Base-by-base conservation (phyloP, 2,888 invertebrate genomes). In the Dryocosmus kuriphilus region DNA sequence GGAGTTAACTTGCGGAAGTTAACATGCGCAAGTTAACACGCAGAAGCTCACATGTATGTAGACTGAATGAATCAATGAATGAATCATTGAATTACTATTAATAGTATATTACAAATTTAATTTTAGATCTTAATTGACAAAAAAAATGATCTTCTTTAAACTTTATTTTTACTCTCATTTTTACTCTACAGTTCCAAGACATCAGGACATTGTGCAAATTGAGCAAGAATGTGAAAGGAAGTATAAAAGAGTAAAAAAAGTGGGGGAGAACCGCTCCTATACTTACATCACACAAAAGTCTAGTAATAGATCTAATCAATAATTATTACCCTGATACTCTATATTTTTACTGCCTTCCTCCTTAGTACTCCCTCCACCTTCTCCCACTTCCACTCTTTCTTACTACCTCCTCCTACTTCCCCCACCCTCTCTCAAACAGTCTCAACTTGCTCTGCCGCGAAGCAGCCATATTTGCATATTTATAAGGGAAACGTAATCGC, bases 401-500 rank as follows among this genome's bases (percentile, higher is more conserved):
- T 62, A 77, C 77, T 81, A 77, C 81, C 82, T 77, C 81, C 82
- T 75, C 77, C 75, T 76, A 74, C 80, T 79, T 77, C 80, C 81
- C 82, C 79, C 78, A 82, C 84, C 79, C 78, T 83, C 84, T 82
- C 84, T 81, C 81, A n/a, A n/a, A n/a, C n/a, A n/a, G n/a, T n/a
- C 83, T 78, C 80, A 30, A 46, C n/a, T 78, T 78, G 82, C 79
- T 82, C 82, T 83, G 78, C 84, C 85, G 81, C 80, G 80, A 80
- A 83, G 85, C 86, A 86, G 83, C 85, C 83, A 87, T 87, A 91
- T 91, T 91, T 90, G 90, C 91, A 91, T 91, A 91, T 91, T 91
- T 90, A 91, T 91, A 90, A 91, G 91, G 89, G 89, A 90, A 90
- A 89, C 88, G 89, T 91, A 91, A 91, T 90, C 89, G 91, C 89